phyloP scores from a whole-genome alignment of 2,113 vertebrate species.

The Epinephelus lanceolatus region DNA sequence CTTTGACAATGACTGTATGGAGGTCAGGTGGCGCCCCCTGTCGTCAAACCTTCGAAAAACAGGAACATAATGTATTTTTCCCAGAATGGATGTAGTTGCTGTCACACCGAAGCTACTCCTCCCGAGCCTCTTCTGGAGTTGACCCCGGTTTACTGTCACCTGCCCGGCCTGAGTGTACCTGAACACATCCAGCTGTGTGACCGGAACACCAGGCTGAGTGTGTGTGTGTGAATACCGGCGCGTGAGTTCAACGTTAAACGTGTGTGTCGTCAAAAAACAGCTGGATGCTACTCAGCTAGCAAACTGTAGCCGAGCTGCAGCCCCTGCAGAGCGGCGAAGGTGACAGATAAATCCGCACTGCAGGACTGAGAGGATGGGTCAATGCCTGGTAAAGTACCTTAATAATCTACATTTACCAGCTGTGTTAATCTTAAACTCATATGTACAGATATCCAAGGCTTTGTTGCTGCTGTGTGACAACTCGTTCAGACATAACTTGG shows the following conservation, averaged over 20 bases:
- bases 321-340: neutral
- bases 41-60: neutral
- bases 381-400: neutral
- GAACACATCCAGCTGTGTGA: neutral
- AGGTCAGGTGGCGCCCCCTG: conserved; percentile 43
- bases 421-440: neutral
- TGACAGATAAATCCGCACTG: conserved; percentile 2
- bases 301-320: conserved; percentile 30
- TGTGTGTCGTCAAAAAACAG: conserved; percentile 11
- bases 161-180: neutral
- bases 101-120: neutral
- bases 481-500: conserved; percentile 4
- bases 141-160: neutral
- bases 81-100: conserved; percentile 2
- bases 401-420: accelerated
- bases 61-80: conserved; percentile 31
- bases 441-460: too few species aligned
- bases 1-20: too few species aligned
- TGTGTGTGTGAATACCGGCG: neutral
- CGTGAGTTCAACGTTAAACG: neutral
- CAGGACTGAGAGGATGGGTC: conserved; percentile 25
- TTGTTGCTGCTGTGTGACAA: neutral
- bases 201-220: neutral
- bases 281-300: conserved; percentile 59
- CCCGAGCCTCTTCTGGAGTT: neutral